Evolutionary conservation across 2,797 vertebrate genomes (phyloP), one percentile per base, ranked within the genome.

Genomic region (Macrochelys suwanniensis): DNA sequence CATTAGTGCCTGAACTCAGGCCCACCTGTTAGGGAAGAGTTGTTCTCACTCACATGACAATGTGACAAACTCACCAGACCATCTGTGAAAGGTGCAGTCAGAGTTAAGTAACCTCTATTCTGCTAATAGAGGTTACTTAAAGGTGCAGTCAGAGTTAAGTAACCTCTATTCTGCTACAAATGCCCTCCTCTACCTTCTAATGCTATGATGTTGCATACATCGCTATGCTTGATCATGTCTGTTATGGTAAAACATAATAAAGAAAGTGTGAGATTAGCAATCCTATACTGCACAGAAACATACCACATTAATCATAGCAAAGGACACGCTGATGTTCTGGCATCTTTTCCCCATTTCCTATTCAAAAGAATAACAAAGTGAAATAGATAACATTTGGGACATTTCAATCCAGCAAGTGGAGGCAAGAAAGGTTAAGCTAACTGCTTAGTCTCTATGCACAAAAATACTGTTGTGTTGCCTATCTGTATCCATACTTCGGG

Each of bases 1-100:
- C 88, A 89, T 91, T 88, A 82, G 81, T 89, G 84, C 83, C 79
- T 89, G 81, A 26, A 23, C 49, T 92, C 15, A 0, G n/a, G 59
- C 42, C 25, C 74, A 49, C 61, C 88, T 47, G 76, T 85, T 79
- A 53, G 74, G 76, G 26, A 90, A 86, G 82, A 91, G 76, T 49
- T 84, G 49, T 57, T 95, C 68, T 92, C 84, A 0, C 19, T 85
- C 84, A 78, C 37, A 50, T 90, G 68, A 89, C 86, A 11, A 1
- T 10, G 28, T 82, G 78, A 88, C 82, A 87, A 82, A 85, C 56
- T 50, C 84, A 53, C 49, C 71, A 68, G 37, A 56, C 28, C 77
- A 37, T 0, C 2, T 21, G 26, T 45, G 57, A 68, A 45, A 80
- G 47, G 81, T 37, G 1, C 1, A 7, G 8, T 83, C 45, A 53